Conservation (phyloP, 2,113 vertebrate species). For the Rhodinocichla rosea region DNA sequence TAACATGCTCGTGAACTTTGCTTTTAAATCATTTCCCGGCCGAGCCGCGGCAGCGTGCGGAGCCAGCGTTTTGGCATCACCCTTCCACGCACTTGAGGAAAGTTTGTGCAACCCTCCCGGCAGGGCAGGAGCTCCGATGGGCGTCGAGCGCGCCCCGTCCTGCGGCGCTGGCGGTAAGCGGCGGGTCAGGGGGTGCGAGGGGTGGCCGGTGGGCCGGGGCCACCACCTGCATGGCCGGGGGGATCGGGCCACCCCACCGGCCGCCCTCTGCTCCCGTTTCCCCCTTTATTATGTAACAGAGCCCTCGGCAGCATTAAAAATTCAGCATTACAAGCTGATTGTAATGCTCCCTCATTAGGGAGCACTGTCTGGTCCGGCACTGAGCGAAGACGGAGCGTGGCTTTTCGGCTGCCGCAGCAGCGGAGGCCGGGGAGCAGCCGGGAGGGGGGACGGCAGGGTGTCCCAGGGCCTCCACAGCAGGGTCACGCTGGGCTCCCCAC, state of each 20-base stretch:
- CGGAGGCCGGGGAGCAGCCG: not conserved
- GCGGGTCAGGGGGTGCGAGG: not conserved
- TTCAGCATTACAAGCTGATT: constrained; percentile 81
- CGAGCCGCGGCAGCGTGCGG: not conserved
- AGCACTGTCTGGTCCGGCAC: constrained; percentile 74
- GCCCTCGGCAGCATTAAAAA: constrained; percentile 78
- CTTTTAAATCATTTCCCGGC: constrained; percentile 51
- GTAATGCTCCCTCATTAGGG: constrained; percentile 78
- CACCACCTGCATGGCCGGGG: not conserved
- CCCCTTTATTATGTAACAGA: constrained; percentile 83
- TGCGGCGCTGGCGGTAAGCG: constrained; percentile 23
- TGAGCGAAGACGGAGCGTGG: constrained; percentile 56
- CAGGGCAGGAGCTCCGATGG: constrained; percentile 56
- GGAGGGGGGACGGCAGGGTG: not conserved
- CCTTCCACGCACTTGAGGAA: constrained; percentile 20
- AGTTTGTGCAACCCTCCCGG: constrained; percentile 27
- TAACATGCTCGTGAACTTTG: constrained; percentile 56
- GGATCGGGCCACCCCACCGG: not conserved
- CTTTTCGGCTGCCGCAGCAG: constrained; percentile 62
- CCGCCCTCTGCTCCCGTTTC: constrained; percentile 49
- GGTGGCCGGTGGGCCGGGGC: not conserved
- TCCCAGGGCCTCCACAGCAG: not conserved
- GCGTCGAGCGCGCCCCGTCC: not conserved
- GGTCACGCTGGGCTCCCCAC: not conserved
- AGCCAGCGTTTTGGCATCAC: constrained; percentile 6